Conservation (phyloP, 2,888 invertebrate genomes). For the Enoplolaimus lenunculus region DNA sequence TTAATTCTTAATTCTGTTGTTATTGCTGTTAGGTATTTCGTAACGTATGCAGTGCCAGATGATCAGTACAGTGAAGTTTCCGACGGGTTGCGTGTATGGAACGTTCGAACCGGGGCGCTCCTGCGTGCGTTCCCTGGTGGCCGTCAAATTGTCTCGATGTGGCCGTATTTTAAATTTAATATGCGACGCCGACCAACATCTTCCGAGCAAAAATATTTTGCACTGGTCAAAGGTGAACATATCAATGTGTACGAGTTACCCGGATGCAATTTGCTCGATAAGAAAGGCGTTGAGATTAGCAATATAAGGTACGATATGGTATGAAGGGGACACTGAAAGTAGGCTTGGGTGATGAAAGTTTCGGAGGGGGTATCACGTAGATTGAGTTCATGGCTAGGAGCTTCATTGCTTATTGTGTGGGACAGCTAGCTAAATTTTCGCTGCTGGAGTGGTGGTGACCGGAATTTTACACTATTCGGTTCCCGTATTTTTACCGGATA, state of each 20-base stretch:
- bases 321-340: constrained; percentile 29
- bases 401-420: too few relatives aligned
- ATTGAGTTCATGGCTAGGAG: too few relatives aligned
- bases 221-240: constrained; percentile 58
- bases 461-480: too few relatives aligned
- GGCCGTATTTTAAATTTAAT: constrained; percentile 23
- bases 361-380: too few relatives aligned
- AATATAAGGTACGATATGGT: constrained; percentile 27
- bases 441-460: too few relatives aligned
- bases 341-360: constrained; percentile 26
- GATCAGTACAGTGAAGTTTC: constrained; percentile 52
- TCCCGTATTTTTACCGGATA: too few relatives aligned
- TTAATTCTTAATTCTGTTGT: too few relatives aligned
- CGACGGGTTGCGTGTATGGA: constrained; percentile 80
- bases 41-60: constrained; percentile 69
- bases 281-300: constrained; percentile 29
- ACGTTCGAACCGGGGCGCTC: constrained; percentile 80
- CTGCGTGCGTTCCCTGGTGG: constrained; percentile 65
- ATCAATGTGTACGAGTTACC: constrained; percentile 91
- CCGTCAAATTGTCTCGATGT: constrained; percentile 30
- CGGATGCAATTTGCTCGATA: constrained; percentile 43
- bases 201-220: constrained; percentile 84
- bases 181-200: neutral
- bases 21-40: too few relatives aligned
- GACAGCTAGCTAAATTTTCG: too few relatives aligned